Evolutionary conservation across 1,140 invertebrate species (phyloP).

Genomic region (Lasioglossum baleicum): DNA sequence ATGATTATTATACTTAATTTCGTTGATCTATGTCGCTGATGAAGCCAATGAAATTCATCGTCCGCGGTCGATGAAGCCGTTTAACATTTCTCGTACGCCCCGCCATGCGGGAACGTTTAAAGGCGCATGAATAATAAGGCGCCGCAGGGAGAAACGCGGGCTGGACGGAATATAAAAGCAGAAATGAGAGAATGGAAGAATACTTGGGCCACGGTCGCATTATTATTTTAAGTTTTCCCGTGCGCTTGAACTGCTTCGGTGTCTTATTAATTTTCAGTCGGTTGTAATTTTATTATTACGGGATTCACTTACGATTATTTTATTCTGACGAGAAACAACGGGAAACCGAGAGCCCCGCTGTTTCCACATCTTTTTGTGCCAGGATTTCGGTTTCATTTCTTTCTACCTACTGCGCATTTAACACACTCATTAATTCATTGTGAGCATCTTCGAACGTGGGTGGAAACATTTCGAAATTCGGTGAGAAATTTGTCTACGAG

Average conservation of each 20-base stretch:
- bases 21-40: constrained; percentile 29
- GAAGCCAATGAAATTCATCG: constrained; percentile 47
- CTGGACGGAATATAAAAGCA: constrained; percentile 45
- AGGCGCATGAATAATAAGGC: constrained; percentile 49
- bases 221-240: constrained; percentile 34
- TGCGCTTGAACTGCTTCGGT: constrained; percentile 1
- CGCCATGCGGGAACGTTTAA: constrained; percentile 42
- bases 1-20: constrained; percentile 28
- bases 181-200: constrained; percentile 32
- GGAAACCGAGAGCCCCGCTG: too few relatives aligned
- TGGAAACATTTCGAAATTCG: too few relatives aligned
- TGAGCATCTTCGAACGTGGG: too few relatives aligned
- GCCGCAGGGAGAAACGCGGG: constrained; percentile 28
- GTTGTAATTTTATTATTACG: constrained; percentile 20
- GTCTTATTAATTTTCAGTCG: constrained; percentile 50
- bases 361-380: too few relatives aligned
- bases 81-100: constrained; percentile 29
- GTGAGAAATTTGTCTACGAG: too few relatives aligned
- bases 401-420: too few relatives aligned
- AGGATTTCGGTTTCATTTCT: too few relatives aligned
- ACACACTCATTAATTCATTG: too few relatives aligned
- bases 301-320: constrained; percentile 16
- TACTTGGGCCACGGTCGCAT: constrained; percentile 20
- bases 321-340: too few relatives aligned
- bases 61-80: constrained; percentile 36